Evolutionary conservation across 1,140 invertebrate species (phyloP).

Genomic region (Phymorhynchus buccinoides): DNA sequence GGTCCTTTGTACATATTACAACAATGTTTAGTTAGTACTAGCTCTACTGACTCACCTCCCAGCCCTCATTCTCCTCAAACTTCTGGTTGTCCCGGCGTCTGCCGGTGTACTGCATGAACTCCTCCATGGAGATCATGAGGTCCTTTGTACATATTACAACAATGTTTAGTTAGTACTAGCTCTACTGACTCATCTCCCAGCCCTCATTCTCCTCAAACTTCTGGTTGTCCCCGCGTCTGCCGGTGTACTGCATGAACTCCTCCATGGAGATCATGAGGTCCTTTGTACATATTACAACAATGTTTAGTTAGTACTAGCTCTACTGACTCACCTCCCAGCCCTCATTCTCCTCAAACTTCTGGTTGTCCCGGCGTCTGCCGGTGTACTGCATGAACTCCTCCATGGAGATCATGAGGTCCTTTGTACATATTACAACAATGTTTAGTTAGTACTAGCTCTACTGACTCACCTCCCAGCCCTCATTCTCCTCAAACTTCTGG

Average conservation of each 20-base stretch:
- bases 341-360: slow-evolving; percentile 90
- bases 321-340: slow-evolving; percentile 94
- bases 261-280: slow-evolving; percentile 93
- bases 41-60: no score
- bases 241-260: slow-evolving; percentile 90
- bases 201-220: slow-evolving; percentile 92
- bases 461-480: slow-evolving; percentile 85
- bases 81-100: slow-evolving; percentile 78
- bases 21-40: no score
- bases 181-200: no score
- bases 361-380: slow-evolving; percentile 74
- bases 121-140: slow-evolving; percentile 91
- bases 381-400: slow-evolving; percentile 93
- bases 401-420: slow-evolving; percentile 92
- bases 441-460: no score
- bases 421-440: no score
- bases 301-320: no score
- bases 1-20: no score
- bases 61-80: slow-evolving; percentile 91
- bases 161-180: no score
- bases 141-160: no score
- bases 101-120: slow-evolving; percentile 88
- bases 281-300: no score
- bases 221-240: slow-evolving; percentile 75
- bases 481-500: slow-evolving; percentile 89